phyloP scores from a whole-genome alignment of 2,888 invertebrate genomes.

The Idaea biselata region DNA sequence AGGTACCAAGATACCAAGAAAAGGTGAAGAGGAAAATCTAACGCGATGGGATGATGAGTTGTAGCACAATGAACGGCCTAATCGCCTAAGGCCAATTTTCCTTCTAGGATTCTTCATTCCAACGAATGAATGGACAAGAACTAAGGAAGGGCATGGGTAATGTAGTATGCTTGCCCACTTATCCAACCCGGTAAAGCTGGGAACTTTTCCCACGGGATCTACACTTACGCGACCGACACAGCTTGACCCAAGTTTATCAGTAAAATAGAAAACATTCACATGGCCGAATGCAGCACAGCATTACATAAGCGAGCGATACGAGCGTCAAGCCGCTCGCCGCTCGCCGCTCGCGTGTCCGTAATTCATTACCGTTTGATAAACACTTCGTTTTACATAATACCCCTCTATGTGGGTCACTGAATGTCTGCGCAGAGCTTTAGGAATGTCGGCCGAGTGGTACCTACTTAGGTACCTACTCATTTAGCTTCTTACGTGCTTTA shows the following conservation, averaged over 20 bases:
- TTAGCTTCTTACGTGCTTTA: too few relatives aligned
- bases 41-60: too few relatives aligned
- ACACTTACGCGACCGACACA: neutral
- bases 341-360: neutral
- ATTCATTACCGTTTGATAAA: neutral
- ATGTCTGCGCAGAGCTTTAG: neutral
- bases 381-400: conserved; percentile 2
- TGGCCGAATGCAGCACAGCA: neutral
- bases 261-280: neutral
- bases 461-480: neutral
- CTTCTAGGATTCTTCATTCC: too few relatives aligned
- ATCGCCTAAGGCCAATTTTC: too few relatives aligned
- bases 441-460: neutral
- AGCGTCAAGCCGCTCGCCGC: neutral
- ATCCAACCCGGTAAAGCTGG: too few relatives aligned
- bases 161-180: too few relatives aligned
- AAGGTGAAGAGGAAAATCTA: too few relatives aligned
- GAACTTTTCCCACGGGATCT: too few relatives aligned
- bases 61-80: too few relatives aligned
- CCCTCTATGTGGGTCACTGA: neutral
- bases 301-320: neutral
- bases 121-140: too few relatives aligned
- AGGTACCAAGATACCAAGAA: too few relatives aligned
- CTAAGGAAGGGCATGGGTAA: too few relatives aligned
- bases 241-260: neutral